phyloP scores from a whole-genome alignment of 2,113 vertebrate genomes.

The Gopherus flavomarginatus region DNA sequence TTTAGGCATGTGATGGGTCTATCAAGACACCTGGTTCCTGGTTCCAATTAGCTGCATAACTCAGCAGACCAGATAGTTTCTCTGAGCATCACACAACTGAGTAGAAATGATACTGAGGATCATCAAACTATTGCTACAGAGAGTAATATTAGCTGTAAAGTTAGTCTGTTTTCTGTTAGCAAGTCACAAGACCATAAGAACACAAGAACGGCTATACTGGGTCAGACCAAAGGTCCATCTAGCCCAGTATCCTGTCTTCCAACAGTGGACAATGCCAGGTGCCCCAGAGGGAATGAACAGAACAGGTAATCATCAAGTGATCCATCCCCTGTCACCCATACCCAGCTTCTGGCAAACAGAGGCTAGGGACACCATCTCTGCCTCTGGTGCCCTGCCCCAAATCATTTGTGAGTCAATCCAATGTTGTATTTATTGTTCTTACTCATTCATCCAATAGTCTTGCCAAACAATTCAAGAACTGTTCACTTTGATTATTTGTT shows the following conservation, averaged over 20 bases:
- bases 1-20: conserved; percentile 38
- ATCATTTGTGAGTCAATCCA: too few species aligned
- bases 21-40: conserved; percentile 20
- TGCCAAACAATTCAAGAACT: background rate
- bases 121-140: background rate
- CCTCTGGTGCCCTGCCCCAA: too few species aligned
- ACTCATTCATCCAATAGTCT: background rate
- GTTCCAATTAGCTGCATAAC: background rate
- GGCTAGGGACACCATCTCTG: too few species aligned
- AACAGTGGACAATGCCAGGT: too few species aligned
- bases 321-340: too few species aligned
- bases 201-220: too few species aligned
- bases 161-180: background rate
- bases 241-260: too few species aligned
- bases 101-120: background rate
- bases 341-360: too few species aligned
- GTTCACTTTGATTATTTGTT: background rate
- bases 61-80: background rate
- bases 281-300: too few species aligned
- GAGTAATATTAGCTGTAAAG: background rate
- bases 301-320: too few species aligned
- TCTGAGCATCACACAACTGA: background rate
- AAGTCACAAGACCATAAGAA: too few species aligned
- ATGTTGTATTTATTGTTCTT: background rate
- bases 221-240: too few species aligned